Conservation (phyloP, 2,888 invertebrate genomes). For the Antitype chi region DNA sequence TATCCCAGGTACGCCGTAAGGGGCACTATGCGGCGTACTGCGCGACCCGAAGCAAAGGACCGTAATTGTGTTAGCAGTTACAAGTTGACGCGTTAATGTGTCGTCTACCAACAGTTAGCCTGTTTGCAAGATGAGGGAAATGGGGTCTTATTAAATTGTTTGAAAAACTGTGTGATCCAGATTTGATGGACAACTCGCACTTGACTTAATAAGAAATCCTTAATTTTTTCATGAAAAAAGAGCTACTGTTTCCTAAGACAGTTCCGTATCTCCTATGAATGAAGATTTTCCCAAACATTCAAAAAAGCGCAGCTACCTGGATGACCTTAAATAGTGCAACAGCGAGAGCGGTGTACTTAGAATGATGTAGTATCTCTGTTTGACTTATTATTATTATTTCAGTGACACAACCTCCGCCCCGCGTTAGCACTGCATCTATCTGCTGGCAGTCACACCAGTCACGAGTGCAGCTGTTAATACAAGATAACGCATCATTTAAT, state of each 20-base stretch:
- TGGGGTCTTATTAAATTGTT: background rate
- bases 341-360: background rate
- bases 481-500: background rate
- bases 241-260: background rate
- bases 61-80: conserved; percentile 22
- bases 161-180: background rate
- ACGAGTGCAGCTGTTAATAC: background rate
- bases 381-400: background rate
- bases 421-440: background rate
- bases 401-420: background rate
- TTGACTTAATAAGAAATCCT: too few species aligned
- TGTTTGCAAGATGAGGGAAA: background rate
- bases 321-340: too few species aligned
- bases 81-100: conserved; percentile 13
- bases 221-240: background rate
- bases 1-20: background rate
- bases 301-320: background rate
- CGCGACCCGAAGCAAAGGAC: background rate
- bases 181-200: background rate
- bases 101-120: conserved; percentile 4
- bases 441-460: background rate
- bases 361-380: background rate
- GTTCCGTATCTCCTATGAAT: background rate
- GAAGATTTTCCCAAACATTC: too few species aligned
- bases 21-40: background rate